Percentiles rank a stretch among this genome's conserved stretches.
These are phyloP conservation scores for Dromiciops gliroides DNA, from an alignment of 2,113 vertebrate species.

Conservation along the genomic window DNA sequence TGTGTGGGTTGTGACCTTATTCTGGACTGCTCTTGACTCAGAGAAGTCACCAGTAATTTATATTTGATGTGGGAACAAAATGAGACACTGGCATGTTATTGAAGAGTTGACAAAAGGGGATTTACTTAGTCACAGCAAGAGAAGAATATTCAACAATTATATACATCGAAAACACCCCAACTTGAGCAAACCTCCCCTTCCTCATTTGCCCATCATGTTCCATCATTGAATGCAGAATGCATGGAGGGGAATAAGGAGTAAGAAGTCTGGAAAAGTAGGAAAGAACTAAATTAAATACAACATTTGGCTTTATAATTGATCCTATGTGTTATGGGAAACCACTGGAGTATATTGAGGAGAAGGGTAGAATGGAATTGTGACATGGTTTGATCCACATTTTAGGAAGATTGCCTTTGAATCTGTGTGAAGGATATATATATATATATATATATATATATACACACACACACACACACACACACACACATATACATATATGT, in stretches of 20 bases:
- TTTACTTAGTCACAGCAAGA: background rate
- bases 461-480: too few species aligned
- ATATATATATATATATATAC: too few species aligned
- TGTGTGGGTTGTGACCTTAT: background rate
- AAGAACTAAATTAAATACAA: background rate
- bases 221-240: background rate
- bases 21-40: background rate
- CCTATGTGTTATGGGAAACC: background rate
- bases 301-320: background rate
- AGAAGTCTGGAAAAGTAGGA: background rate
- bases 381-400: background rate
- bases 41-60: background rate
- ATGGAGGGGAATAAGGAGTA: background rate
- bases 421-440: background rate
- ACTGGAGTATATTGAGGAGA: background rate
- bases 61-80: background rate
- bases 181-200: background rate
- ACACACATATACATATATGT: too few species aligned
- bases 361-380: background rate
- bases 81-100: background rate
- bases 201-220: background rate
- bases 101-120: background rate
- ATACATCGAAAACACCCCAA: background rate
- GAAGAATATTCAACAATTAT: background rate
- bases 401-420: background rate